Base-by-base conservation (phyloP, 2,797 vertebrate genomes). In the Neoniphon sammara region DNA sequence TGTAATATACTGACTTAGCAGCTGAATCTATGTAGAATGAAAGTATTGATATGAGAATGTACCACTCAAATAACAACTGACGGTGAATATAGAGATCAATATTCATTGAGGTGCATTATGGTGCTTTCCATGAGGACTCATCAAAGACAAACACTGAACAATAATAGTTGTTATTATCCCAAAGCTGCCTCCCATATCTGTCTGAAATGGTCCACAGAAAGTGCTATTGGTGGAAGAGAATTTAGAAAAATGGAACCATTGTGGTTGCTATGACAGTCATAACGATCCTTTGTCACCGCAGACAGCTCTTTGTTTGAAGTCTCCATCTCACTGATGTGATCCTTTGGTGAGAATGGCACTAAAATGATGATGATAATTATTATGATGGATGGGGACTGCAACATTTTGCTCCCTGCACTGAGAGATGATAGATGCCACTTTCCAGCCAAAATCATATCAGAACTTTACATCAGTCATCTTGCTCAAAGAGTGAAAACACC, bases 321-420 rank as follows among this genome's bases (percentile, higher is more conserved):
- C 42, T 30, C 75, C 64, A 39, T 50, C 64, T 1, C 44, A 44
- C 36, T 42, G 66, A 9, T 10, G 75, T 49, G 62, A 60, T 10
- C 46, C 68, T 61, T 62, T 39, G 61, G 59, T 30, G 66, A 66
- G 52, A 73, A 73, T 62, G 53, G 77, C 80, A 74, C 71, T 61
- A 62, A 83, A 86, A 80, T 85, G 83, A 85, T 75, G 69, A 83
- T 66, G 53, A 72, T 85, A 73, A 86, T 85, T 78, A 77, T 70
- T 56, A 65, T 80, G 80, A 90, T 78, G 83, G 80, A 83, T 73
- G 66, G 59, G 39, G 52, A 70, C 61, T 59, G 49, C 31, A 78
- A 31, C 59, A 68, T 15, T 66, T 36, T 59, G 39, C 53, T 55
- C 67, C 23, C 50, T 66, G 47, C 64, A 77, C 54, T 55, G 34